Evolutionary conservation across 1,140 invertebrate species (phyloP), one percentile per base, ranked within the genome.

Genomic region (Drosophila sechellia): DNA sequence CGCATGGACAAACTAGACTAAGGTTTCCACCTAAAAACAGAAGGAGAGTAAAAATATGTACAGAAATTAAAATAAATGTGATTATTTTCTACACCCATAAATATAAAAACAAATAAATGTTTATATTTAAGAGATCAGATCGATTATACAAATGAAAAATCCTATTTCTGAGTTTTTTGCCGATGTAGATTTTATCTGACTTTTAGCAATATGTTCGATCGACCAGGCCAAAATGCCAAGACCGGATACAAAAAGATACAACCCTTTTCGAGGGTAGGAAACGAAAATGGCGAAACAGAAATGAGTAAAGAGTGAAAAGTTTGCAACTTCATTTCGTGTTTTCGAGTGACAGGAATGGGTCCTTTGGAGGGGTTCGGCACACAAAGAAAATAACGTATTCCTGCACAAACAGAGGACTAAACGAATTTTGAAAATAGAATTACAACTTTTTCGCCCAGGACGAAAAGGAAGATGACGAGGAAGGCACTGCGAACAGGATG

Each of bases 351-450:
- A 57, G 40, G 64, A 31, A 39, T 25, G 31, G 40, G 31, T 43
- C 15, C n/a, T 61, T 37, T 31, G 8, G 12, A 8, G 8, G 13
- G 35, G 22, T 31, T 46, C 11, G 25, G 25, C n/a, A 22, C 63
- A 70, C 66, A 87, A 72, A 81, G 79, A 89, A 89, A 89, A 89
- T 89, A 89, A 74, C 85, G 85, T 80, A 84, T 89, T 89, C 85
- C 77, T 80, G 85, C 35, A 77, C 85, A 90, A 84, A 90, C 79
- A 89, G 79, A 89, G 71, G 78, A 84, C 84, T 89, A 89, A 89
- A 89, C 84, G 84, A 89, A 89, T 89, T 89, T 89, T 73, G 73
- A 84, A 89, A 89, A 89, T 89, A 89, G 83, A 89, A 89, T 89
- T 89, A 89, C 84, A 89, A 89, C 85, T 89, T 89, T 89, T 75